Base-by-base conservation (phyloP, 92 coral and sea anemone genomes). In the Montipora capitata region DNA sequence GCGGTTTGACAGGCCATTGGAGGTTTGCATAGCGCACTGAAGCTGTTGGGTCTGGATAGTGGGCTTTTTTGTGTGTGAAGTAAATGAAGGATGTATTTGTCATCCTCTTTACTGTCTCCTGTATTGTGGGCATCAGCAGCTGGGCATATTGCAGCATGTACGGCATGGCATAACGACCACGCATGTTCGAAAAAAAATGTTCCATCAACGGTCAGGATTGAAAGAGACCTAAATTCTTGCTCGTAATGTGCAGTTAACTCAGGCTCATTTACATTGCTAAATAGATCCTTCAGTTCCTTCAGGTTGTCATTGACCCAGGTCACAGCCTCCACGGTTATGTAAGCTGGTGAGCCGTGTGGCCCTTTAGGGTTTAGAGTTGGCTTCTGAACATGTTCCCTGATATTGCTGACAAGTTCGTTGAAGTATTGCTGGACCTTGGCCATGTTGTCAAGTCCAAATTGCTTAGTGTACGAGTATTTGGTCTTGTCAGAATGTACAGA, bases 11-110 rank as follows among this genome's bases (percentile, higher is more conserved):
- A 15, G 58, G 76, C 58, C 27, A 42, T 69, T 10, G 0, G 16
- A 69, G 20, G 52, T 69, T 69, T 5, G 75, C 16, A 69, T 69
- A 72, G 12, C 57, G 76, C 76, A 72, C 61, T 44, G 77, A 72
- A 0, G 61, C 77, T 48, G 77, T 20, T 7, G 61, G 61, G 7
- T 72, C 61, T 10, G 40, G 77, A 72, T 72, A 72, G 77, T 45
- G 59, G 77, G 20, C 77, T 72, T 15, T 72, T n/a, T 44, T 45
- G 2, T 58, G 77, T 5, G 59, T 44, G 77, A 10, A 72, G 61
- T 72, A 44, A 45, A 72, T 72, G 77, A 72, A 72, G 0, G 61
- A 72, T 72, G 77, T 5, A 44, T 72, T 72, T 72, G 77, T 72
- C 15, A 72, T 17, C 77, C 42, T 72, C 59, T 72, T 43, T 20